Evolutionary conservation across 2,888 invertebrate genomes (phyloP).

Genomic region (Latheticus oryzae): DNA sequence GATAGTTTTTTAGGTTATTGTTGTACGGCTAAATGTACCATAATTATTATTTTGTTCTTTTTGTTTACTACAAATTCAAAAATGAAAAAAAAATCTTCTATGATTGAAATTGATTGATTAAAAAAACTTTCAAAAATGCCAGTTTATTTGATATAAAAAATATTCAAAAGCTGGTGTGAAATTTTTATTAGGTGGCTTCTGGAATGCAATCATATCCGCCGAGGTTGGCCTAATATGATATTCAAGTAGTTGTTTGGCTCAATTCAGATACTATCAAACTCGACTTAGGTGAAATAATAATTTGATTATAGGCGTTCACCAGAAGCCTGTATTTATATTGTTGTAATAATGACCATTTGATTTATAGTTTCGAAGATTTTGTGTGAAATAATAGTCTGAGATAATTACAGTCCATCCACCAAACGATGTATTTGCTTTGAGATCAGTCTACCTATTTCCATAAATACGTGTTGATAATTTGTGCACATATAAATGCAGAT

Average conservation of each 20-base stretch:
- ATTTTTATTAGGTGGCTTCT: too few relatives aligned
- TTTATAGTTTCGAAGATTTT: conserved; percentile 37
- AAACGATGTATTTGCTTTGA: conserved; percentile 32
- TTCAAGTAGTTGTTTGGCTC: conserved; percentile 15
- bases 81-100: too few relatives aligned
- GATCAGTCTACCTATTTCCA: conserved; percentile 18
- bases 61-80: too few relatives aligned
- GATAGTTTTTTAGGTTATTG: too few relatives aligned
- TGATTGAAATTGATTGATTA: too few relatives aligned
- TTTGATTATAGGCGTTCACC: conserved; percentile 37
- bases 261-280: conserved; percentile 27
- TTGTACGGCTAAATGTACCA: too few relatives aligned
- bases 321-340: conserved; percentile 38
- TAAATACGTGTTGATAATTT: conserved; percentile 40
- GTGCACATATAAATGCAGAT: conserved; percentile 23
- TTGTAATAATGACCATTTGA: conserved; percentile 20
- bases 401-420: conserved; percentile 27
- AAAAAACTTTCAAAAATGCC: too few relatives aligned
- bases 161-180: too few relatives aligned
- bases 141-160: too few relatives aligned
- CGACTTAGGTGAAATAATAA: conserved; percentile 29
- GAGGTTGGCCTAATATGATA: conserved; percentile 1
- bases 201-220: background rate
- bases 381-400: conserved; percentile 36
- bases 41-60: too few relatives aligned